Evolutionary conservation across 1,140 invertebrate genomes (phyloP).

Genomic region (Trachymyrmex cornetzi): DNA sequence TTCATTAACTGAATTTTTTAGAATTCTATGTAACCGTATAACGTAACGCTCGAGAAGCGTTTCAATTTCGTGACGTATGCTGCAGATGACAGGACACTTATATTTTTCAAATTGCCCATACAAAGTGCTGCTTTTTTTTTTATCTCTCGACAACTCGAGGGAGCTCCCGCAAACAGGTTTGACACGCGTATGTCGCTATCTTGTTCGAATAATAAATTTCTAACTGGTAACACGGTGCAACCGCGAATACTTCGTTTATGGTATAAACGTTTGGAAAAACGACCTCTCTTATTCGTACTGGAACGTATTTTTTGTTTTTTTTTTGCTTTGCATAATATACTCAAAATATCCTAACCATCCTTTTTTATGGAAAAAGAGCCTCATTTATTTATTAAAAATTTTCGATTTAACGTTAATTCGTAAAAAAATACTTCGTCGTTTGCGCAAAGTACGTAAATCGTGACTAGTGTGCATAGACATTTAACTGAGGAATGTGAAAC

Average conservation of each 20-base stretch:
- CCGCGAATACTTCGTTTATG: slow-evolving; percentile 10
- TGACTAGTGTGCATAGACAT: slow-evolving; percentile 23
- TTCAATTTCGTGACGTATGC: slow-evolving; percentile 62
- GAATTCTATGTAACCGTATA: slow-evolving; percentile 59
- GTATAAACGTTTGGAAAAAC: slow-evolving; percentile 25
- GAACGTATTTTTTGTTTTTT: slow-evolving; percentile 14
- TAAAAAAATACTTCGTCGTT: slow-evolving; percentile 19
- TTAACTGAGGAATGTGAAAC: slow-evolving; percentile 48
- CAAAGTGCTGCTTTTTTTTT: slow-evolving; percentile 43
- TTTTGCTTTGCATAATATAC: not conserved
- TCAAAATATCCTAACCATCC: not conserved
- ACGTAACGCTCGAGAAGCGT: slow-evolving; percentile 55
- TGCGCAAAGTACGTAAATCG: slow-evolving; percentile 32
- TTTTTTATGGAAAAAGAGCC: not conserved
- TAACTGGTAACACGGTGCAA: slow-evolving; percentile 43
- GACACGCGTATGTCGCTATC: slow-evolving; percentile 46
- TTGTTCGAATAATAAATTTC: slow-evolving; percentile 59
- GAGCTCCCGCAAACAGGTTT: slow-evolving; percentile 36
- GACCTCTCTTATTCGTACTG: not conserved
- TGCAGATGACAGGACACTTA: slow-evolving; percentile 61
- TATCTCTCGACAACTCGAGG: slow-evolving; percentile 31
- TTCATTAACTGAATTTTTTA: slow-evolving; percentile 59
- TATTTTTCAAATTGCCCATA: slow-evolving; percentile 63
- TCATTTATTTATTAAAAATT: slow-evolving; percentile 22
- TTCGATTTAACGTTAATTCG: slow-evolving; percentile 26